Percentiles rank a stretch among this genome's conserved stretches.
These are phyloP conservation scores for Omphaloscelis lunosa DNA, from an alignment of 2,888 invertebrate genomes.

Conservation along the genomic window DNA sequence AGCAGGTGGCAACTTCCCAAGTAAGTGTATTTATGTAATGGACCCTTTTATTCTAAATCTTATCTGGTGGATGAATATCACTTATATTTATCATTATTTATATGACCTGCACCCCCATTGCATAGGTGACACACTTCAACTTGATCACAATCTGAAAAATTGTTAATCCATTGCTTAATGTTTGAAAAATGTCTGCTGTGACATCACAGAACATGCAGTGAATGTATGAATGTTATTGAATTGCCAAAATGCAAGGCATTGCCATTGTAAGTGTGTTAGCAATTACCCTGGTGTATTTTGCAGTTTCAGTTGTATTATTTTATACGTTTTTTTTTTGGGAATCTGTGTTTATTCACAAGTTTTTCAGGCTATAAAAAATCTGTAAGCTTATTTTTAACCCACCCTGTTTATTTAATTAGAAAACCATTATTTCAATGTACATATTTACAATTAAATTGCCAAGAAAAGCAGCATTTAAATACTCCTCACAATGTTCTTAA, in stretches of 20 bases:
- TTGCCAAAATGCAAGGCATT: not conserved
- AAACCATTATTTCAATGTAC: not conserved
- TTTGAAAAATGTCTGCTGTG: not conserved
- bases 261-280: not conserved
- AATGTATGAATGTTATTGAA: not conserved
- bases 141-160: not conserved
- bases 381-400: not conserved
- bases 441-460: no score
- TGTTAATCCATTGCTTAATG: not conserved
- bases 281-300: not conserved
- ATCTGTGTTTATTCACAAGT: not conserved
- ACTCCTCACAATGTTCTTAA: slow-evolving; percentile 7
- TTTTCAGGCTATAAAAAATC: not conserved
- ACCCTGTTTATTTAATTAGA: not conserved
- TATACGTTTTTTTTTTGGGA: not conserved
- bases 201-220: not conserved
- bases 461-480: not conserved
- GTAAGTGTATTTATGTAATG: slow-evolving; percentile 83
- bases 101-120: no score
- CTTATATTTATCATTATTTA: not conserved
- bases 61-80: not conserved
- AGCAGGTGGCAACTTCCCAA: slow-evolving; percentile 92
- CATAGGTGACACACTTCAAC: not conserved
- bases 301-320: not conserved
- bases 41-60: not conserved